These are phyloP conservation scores for Sussaba pulchella DNA, from an alignment of 2,888 invertebrate genomes.

Conservation along the genomic window DNA sequence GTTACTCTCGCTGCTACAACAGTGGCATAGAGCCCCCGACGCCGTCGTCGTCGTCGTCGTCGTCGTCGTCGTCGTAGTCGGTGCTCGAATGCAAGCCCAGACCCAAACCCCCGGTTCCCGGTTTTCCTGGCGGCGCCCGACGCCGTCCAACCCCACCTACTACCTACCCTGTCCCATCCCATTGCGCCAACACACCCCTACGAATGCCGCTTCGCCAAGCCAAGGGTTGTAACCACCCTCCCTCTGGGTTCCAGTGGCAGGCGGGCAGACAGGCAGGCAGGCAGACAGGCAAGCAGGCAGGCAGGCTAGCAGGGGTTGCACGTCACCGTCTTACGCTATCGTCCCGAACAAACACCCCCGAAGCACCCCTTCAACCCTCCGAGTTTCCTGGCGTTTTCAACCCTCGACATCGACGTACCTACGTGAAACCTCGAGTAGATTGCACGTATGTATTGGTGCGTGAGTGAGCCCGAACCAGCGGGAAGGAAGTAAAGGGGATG, in stretches of 20 bases:
- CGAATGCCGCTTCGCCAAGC: conserved; percentile 71
- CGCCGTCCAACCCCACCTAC: conserved; percentile 46
- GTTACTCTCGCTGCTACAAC: conserved; percentile 36
- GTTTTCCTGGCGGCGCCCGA: conserved; percentile 66
- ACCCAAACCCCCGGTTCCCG: conserved; percentile 47
- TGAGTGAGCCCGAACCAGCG: conserved; percentile 55
- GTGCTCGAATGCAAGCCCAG: conserved; percentile 51
- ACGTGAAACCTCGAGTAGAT: conserved; percentile 72
- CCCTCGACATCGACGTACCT: conserved; percentile 78
- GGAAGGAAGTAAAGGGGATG: conserved; percentile 51
- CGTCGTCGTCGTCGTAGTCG: conserved; percentile 64
- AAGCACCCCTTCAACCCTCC: conserved; percentile 68
- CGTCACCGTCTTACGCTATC: conserved; percentile 84
- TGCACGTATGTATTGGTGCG: conserved; percentile 50
- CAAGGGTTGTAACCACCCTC: conserved; percentile 81
- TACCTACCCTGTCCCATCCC: conserved; percentile 55
- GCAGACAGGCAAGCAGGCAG: conserved; percentile 75
- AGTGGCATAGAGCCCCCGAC: conserved; percentile 44
- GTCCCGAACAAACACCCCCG: conserved; percentile 83
- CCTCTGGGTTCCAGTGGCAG: conserved; percentile 77
- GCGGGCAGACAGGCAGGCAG: conserved; percentile 71
- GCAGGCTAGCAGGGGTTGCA: conserved; percentile 79
- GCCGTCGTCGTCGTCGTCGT: too few relatives aligned
- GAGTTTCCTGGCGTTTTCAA: conserved; percentile 71
- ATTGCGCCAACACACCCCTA: conserved; percentile 64